phyloP scores from a whole-genome alignment of 2,888 invertebrate species.

The Leucophora obtusa region DNA sequence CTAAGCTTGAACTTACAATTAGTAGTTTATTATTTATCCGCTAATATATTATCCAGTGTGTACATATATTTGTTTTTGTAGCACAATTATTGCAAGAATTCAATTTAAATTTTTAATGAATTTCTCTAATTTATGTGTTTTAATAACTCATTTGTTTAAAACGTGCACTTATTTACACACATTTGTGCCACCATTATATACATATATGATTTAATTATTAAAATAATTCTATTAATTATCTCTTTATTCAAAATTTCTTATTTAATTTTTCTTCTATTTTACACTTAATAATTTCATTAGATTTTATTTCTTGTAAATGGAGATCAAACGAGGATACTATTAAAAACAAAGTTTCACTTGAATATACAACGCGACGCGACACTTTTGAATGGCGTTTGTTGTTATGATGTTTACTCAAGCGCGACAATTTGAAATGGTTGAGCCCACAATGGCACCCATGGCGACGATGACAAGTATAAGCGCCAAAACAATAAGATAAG shows the following conservation, averaged over 20 bases:
- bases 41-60: neutral
- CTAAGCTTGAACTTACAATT: neutral
- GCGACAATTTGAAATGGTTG: conserved; percentile 74
- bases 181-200: neutral
- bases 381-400: conserved; percentile 68
- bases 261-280: conserved; percentile 10
- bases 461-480: conserved; percentile 62
- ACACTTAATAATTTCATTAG: conserved; percentile 22
- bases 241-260: conserved; percentile 29
- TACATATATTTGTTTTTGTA: neutral
- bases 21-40: neutral
- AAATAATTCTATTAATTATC: conserved; percentile 43
- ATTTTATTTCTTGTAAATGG: conserved; percentile 39
- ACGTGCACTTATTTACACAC: neutral
- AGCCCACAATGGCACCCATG: conserved; percentile 70
- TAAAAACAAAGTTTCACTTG: conserved; percentile 44
- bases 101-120: neutral
- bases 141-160: neutral
- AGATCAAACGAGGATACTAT: conserved; percentile 44
- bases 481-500: conserved; percentile 59
- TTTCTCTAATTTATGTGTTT: neutral
- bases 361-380: conserved; percentile 63
- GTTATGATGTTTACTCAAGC: conserved; percentile 74
- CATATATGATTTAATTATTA: neutral
- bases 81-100: neutral